Evolutionary conservation across 2,888 invertebrate genomes (phyloP).

Genomic region (Syritta pipiens): DNA sequence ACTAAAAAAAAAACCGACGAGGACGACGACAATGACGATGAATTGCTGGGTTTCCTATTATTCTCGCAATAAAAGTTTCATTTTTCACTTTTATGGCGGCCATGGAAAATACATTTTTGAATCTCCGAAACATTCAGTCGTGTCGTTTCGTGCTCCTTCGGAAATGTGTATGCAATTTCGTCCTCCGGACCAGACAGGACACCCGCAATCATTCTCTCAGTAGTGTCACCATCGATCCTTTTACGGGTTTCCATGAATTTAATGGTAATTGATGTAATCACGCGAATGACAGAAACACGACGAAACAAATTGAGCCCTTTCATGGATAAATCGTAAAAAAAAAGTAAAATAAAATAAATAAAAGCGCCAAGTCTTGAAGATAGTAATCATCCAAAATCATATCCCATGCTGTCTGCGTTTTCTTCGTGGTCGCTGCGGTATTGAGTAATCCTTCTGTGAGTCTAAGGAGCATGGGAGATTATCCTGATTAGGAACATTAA

Average conservation of each 20-base stretch:
- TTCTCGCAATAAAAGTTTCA: conserved; percentile 69
- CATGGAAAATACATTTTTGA: conserved; percentile 65
- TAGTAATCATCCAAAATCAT: conserved; percentile 11
- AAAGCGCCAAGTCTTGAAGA: no score
- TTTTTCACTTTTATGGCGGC: conserved; percentile 68
- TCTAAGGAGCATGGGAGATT: not conserved
- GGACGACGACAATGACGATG: conserved; percentile 57
- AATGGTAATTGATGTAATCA: conserved; percentile 54
- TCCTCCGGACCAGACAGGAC: conserved; percentile 34
- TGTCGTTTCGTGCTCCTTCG: not conserved
- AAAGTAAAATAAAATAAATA: no score
- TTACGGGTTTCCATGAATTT: conserved; percentile 52
- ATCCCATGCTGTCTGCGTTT: no score
- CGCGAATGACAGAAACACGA: conserved; percentile 26
- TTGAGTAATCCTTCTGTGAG: not conserved
- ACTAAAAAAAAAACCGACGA: not conserved
- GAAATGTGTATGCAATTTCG: conserved; percentile 44
- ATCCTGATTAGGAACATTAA: conserved; percentile 50
- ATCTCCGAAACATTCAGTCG: conserved; percentile 43
- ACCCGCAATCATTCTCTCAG: conserved; percentile 45
- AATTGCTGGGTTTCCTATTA: conserved; percentile 67
- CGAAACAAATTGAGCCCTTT: conserved; percentile 31
- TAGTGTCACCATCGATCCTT: conserved; percentile 50
- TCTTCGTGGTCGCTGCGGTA: not conserved
- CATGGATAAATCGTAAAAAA: not conserved